These are phyloP conservation scores for Acrocephalus scirpaceus DNA, from an alignment of 2,797 vertebrate genomes.

Conservation along the genomic window DNA sequence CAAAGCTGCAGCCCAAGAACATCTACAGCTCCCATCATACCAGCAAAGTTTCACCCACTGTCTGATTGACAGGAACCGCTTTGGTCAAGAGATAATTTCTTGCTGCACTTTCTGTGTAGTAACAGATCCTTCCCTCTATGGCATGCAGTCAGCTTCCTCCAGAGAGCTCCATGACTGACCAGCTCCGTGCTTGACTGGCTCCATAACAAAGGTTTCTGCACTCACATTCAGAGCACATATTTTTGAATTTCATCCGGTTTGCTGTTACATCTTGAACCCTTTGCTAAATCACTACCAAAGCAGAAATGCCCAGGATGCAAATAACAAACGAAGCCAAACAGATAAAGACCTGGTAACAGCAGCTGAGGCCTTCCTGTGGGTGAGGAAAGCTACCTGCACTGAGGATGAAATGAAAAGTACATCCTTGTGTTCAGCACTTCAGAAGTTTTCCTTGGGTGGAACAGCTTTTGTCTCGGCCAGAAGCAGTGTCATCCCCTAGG, in stretches of 20 bases:
- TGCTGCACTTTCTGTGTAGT: neutral
- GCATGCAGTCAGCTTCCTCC: neutral
- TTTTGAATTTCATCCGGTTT: neutral
- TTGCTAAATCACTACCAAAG: neutral
- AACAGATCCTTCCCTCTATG: neutral
- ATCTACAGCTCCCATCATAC: neutral
- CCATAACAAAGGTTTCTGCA: neutral
- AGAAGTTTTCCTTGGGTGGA: conserved; percentile 45
- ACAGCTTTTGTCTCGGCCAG: conserved; percentile 52
- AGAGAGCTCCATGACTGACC: neutral
- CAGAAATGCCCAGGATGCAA: neutral
- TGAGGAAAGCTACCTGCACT: neutral
- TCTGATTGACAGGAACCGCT: neutral
- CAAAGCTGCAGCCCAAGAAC: neutral
- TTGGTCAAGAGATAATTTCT: neutral
- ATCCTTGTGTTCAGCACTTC: conserved; percentile 46
- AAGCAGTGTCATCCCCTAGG: conserved; percentile 64
- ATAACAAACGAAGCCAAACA: neutral
- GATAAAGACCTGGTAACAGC: neutral
- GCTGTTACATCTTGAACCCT: neutral
- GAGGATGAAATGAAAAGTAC: conserved; percentile 40
- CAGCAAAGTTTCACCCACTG: accelerated
- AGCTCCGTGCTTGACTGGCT: neutral
- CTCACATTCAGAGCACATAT: accelerated
- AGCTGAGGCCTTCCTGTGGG: neutral